Evolutionary conservation across 30 jellyfish, hydroid and myxozoan species (phyloP), one percentile per base, ranked within the genome.

Genomic region (Haliclystus octoradiatus): DNA sequence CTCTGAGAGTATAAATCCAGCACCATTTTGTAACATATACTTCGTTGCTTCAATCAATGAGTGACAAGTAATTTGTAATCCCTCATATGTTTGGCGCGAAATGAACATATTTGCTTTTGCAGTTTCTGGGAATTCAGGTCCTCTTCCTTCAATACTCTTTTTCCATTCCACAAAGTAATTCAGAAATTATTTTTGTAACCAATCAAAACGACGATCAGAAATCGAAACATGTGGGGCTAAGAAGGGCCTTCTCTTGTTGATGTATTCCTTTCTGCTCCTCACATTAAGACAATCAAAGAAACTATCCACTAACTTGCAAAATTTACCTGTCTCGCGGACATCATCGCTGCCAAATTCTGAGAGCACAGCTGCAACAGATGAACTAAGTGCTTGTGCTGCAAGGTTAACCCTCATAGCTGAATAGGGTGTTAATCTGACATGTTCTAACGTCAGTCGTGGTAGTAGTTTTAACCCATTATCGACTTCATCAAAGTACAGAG

Each of bases 371-470:
- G 73, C 52, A n/a, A 70, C 84, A n/a, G 85, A 50, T 33, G 74
- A 49, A 63, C 93, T 71, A 23, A 71, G 66, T 25, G 72, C 80
- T 62, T 70, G 85, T 28, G 93, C 75, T 19, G 93, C 93, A 64
- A 80, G 85, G 24, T 46, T 70, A 29, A 80, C 93, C 31, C 47
- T 70, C 93, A 70, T 70, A 25, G 64, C 79, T 50, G 85, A 80
- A 80, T 63, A 71, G 14, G 85, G 35, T 31, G 64, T 70, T 65
- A 80, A 71, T n/a, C n/a, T n/a, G n/a, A n/a, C n/a, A n/a, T n/a
- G n/a, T n/a, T n/a, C n/a, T n/a, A n/a, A n/a, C n/a, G 85, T 70
- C 33, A 80, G 73, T 74, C 72, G 71, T 70, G 93, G 85, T 29
- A 70, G 84, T 15, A 70, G 25, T 46, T 80, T 77, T 14, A 80